phyloP scores from a whole-genome alignment of 37 sponge, comb jelly and placozoan species.

The Hormiphora californensis region DNA sequence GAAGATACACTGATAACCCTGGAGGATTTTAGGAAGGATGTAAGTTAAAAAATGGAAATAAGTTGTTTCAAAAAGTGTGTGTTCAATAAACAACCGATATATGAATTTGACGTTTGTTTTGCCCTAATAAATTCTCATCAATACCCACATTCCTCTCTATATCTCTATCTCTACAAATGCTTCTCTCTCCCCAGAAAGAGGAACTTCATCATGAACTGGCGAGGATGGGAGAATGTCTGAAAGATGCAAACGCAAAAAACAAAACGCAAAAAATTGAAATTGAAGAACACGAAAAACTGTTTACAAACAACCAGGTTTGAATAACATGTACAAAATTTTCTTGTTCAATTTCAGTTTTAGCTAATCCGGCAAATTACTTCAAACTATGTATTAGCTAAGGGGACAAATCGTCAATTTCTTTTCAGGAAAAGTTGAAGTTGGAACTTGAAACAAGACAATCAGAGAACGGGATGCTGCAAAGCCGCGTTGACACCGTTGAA shows the following conservation, averaged over 20 bases:
- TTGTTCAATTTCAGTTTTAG: background rate
- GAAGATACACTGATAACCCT: conserved; percentile 35
- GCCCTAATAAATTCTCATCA: background rate
- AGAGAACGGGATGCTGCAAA: conserved; percentile 33
- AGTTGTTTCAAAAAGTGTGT: too few relatives aligned
- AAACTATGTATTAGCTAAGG: too few relatives aligned
- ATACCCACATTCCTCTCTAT: too few relatives aligned
- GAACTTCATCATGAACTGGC: background rate
- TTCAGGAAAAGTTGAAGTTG: conserved; percentile 15
- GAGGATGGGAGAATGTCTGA: background rate
- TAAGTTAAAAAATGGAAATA: background rate
- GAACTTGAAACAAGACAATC: conserved; percentile 15
- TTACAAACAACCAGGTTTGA: background rate
- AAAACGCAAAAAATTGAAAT: background rate
- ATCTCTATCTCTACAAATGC: background rate
- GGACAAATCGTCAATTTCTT: background rate
- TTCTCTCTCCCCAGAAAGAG: conserved; percentile 1
- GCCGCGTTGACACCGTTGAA: background rate
- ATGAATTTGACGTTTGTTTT: background rate
- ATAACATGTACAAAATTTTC: background rate
- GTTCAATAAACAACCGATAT: too few relatives aligned
- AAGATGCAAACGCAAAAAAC: conserved; percentile 1
- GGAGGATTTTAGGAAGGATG: conserved; percentile 43
- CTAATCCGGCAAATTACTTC: background rate
- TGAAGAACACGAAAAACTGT: background rate